These are phyloP conservation scores for Drosophila neutralis DNA, from an alignment of 2,888 invertebrate genomes.

Conservation along the genomic window DNA sequence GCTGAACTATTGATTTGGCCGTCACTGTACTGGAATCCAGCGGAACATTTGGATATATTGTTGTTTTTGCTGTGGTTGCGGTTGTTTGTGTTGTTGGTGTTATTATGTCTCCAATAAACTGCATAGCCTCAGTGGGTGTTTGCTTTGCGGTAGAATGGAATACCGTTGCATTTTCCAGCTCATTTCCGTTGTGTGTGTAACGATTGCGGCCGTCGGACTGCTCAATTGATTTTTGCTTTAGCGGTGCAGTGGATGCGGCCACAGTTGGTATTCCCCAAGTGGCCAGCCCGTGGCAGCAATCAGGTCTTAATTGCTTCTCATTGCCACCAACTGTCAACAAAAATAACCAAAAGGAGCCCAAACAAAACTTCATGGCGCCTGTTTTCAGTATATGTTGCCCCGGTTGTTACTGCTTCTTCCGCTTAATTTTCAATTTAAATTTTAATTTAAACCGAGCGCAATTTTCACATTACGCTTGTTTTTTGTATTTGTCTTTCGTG, in stretches of 20 bases:
- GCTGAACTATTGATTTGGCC: conserved; percentile 47
- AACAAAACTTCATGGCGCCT: conserved; percentile 76
- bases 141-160: conserved; percentile 56
- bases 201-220: conserved; percentile 9
- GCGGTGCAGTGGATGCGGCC: conserved; percentile 37
- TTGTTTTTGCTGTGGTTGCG: conserved; percentile 1
- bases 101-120: conserved; percentile 69
- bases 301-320: conserved; percentile 72
- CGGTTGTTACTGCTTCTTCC: conserved; percentile 4
- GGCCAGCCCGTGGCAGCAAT: conserved; percentile 58
- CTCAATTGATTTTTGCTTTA: conserved; percentile 54
- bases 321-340: conserved; percentile 79
- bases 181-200: conserved; percentile 62
- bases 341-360: conserved; percentile 80
- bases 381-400: conserved; percentile 2
- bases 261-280: conserved; percentile 53
- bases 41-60: conserved; percentile 17
- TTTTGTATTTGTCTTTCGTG: conserved; percentile 42
- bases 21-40: conserved; percentile 35
- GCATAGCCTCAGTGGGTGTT: conserved; percentile 24
- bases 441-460: conserved; percentile 44
- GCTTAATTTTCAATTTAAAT: conserved; percentile 34
- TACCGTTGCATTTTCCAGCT: conserved; percentile 69
- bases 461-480: conserved; percentile 54
- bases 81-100: conserved; percentile 22